phyloP scores from a whole-genome alignment of 2,797 vertebrate genomes.

The Telmatherina bonti region DNA sequence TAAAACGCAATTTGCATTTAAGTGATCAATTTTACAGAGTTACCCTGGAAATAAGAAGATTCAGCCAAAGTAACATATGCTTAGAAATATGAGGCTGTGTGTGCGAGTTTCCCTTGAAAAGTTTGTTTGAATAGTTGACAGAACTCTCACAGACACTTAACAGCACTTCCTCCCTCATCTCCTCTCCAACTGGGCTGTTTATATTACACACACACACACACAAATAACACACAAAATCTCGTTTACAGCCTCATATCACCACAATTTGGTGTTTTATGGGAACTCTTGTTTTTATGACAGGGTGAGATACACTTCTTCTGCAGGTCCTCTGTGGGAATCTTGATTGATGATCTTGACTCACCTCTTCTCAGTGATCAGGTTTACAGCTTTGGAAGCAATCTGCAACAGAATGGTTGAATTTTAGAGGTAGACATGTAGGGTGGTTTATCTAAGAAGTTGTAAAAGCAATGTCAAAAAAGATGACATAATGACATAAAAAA shows the following conservation, averaged over 20 bases:
- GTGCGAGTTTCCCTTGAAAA: constrained; percentile 16
- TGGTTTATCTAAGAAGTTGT: too few species aligned
- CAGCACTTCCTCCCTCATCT: constrained; percentile 65
- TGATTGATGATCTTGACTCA: constrained; percentile 27
- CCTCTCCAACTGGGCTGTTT: constrained; percentile 46
- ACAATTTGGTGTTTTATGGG: constrained; percentile 56
- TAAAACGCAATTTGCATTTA: constrained; percentile 8
- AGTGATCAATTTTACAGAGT: constrained; percentile 40
- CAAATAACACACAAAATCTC: neutral
- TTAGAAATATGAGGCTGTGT: constrained; percentile 28
- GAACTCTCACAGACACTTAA: constrained; percentile 51
- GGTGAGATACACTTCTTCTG: constrained; percentile 7
- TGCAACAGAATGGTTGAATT: neutral
- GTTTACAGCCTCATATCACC: constrained; percentile 29
- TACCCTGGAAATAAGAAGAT: constrained; percentile 19
- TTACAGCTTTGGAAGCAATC: constrained; percentile 12
- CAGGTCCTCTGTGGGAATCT: constrained; percentile 29
- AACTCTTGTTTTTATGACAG: constrained; percentile 48
- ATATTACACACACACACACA: constrained; percentile 24
- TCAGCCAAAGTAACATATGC: constrained; percentile 29
- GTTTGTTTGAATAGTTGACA: constrained; percentile 46
- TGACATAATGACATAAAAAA: too few species aligned
- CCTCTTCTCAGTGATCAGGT: constrained; percentile 6
- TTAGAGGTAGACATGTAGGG: too few species aligned
- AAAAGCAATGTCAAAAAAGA: too few species aligned